Conservation (phyloP, 2,113 vertebrate species). For the Lonchura striata region DNA sequence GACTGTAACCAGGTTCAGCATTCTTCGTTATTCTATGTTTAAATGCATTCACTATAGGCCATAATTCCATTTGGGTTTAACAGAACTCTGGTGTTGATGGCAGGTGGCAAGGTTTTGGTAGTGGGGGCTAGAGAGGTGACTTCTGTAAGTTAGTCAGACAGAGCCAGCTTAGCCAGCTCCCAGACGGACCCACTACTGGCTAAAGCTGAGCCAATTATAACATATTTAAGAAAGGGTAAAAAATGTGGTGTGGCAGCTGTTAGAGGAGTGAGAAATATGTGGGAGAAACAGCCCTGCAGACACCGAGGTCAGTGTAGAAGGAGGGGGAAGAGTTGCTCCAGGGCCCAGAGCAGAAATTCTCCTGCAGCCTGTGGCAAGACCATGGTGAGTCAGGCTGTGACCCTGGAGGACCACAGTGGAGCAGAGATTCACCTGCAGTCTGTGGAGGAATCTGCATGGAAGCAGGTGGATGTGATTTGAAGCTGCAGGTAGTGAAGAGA, state of each 20-base stretch:
- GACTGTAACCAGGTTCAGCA: neutral
- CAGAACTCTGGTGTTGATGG: neutral
- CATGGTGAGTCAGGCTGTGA: neutral
- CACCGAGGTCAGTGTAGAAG: neutral
- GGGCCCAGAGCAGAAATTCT: neutral
- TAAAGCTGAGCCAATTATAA: neutral
- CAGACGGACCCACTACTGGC: too few relatives aligned
- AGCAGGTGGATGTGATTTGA: neutral
- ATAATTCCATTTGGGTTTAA: neutral
- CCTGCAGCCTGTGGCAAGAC: neutral
- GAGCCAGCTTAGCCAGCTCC: neutral
- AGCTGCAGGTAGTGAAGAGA: neutral
- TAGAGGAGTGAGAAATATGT: neutral
- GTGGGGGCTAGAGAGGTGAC: neutral
- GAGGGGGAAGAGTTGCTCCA: neutral
- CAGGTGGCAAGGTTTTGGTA: neutral
- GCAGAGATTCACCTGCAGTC: neutral
- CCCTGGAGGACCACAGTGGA: neutral
- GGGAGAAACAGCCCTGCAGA: neutral
- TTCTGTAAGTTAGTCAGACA: neutral
- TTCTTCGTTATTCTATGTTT: neutral
- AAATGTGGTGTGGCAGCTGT: neutral
- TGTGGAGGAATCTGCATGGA: accelerated
- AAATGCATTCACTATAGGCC: neutral
- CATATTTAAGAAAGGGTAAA: neutral